Percentiles rank a stretch among this genome's conserved stretches.
Conservation (phyloP, 2,888 invertebrate species). For the Agrochola lota region DNA sequence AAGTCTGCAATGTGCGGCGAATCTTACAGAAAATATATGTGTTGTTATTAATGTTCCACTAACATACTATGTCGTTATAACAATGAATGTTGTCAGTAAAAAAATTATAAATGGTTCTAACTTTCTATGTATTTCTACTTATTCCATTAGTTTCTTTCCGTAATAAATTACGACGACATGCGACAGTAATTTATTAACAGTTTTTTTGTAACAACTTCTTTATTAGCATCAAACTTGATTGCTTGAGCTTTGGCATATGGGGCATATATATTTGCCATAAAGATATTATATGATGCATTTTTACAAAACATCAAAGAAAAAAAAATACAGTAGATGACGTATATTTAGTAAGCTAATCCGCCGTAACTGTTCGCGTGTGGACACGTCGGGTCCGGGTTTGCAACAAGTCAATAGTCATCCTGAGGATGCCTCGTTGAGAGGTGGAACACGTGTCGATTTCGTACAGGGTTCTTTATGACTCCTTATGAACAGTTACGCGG, state of each 20-base stretch:
- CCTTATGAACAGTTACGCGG: no score
- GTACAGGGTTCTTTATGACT: no score
- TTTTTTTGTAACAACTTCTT: conserved; percentile 6
- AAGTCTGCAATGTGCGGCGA: conserved; percentile 1
- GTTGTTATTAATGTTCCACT: conserved; percentile 44
- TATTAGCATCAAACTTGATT: not conserved
- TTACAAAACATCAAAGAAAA: not conserved
- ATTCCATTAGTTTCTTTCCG: conserved; percentile 17
- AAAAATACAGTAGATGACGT: no score
- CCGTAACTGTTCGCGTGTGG: no score
- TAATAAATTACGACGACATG: conserved; percentile 13
- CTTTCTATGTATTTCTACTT: conserved; percentile 24
- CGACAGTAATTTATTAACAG: conserved; percentile 2
- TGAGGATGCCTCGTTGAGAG: no score
- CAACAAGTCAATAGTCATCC: no score
- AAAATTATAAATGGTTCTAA: conserved; percentile 35
- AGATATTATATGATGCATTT: not conserved
- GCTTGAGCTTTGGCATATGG: not conserved
- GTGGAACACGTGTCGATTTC: no score
- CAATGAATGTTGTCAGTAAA: conserved; percentile 53
- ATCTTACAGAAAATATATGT: conserved; percentile 23
- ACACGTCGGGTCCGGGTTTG: no score
- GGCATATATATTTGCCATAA: not conserved
- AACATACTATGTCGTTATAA: conserved; percentile 34
- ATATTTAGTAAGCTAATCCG: no score